Base-by-base conservation (phyloP, 2,888 invertebrate genomes). In the Parnassius glacialis region DNA sequence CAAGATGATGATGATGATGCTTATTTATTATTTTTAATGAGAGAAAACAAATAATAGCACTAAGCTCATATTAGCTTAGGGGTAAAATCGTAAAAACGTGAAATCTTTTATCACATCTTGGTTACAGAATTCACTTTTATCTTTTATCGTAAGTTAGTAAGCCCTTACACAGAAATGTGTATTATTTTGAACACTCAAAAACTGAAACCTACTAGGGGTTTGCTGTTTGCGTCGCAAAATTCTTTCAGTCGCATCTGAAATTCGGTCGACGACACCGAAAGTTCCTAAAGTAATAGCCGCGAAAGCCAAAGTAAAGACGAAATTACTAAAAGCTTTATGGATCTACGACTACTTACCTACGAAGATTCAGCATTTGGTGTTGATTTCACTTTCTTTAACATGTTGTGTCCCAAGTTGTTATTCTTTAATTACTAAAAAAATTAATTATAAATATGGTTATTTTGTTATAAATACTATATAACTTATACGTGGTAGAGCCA, bases 251-350 rank as follows among this genome's bases (percentile, higher is more conserved):
- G 34, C 13, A 34, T 57, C n/a, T 41, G 41, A 12, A 44, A 60
- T 60, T 50, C 50, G 44, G 44, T 43, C 44, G 54, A 13, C 50
- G 47, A 55, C 34, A 16, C n/a, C 25, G 45, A 50, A 61, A 56
- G 44, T 56, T 56, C 5, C 41, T 11, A 44, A 51, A 56, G 52
- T 52, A 52, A 61, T 44, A 42, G 16, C 16, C 50, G 34, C 10
- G 59, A 41, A 53, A 52, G 52, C 34, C 16, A 12, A 56, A 34
- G 56, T 51, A 51, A 52, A 41, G 41, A 61, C 52, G 2, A 47
- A 45, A 51, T 16, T 57, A 52, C 47, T 57, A 52, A 61, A 61
- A 57, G 61, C 61, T 56, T 57, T 56, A 41, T 56, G 13, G 52
- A 42, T 16, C 16, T 43, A 2, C 42, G 48, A 41, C 13, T 47